Conservation (phyloP, 2,797 vertebrate genomes). For the Cossypha niveicapilla region DNA sequence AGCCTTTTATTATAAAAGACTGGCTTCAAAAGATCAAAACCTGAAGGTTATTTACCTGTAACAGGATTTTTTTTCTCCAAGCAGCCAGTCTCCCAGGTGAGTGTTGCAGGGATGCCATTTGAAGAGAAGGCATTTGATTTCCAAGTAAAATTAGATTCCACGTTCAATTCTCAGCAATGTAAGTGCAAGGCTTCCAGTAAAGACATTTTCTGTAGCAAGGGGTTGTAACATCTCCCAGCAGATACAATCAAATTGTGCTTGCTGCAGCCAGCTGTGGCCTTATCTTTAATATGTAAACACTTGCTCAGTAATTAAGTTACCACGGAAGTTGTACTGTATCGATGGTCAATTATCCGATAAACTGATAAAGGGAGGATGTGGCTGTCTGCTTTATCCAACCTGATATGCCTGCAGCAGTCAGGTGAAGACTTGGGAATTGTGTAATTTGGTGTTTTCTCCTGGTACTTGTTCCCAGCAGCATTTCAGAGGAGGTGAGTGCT, state of each 20-base stretch:
- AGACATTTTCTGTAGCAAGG: not conserved
- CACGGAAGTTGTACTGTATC: not conserved
- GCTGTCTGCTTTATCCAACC: not conserved
- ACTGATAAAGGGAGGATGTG: not conserved
- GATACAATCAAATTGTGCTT: not conserved
- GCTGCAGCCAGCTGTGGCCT: not conserved
- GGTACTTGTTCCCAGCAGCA: rapidly evolving
- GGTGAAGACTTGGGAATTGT: not conserved
- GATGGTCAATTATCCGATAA: not conserved
- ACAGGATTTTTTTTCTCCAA: not conserved
- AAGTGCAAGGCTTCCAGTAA: conserved; percentile 15
- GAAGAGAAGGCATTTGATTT: conserved; percentile 40
- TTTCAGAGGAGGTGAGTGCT: not conserved
- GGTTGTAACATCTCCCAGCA: not conserved
- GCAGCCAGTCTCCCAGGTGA: conserved; percentile 6
- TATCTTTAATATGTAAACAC: conserved; percentile 26
- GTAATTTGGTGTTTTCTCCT: not conserved
- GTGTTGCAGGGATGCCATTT: not conserved
- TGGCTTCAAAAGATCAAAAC: not conserved
- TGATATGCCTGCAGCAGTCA: not conserved
- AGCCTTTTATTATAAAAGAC: not conserved
- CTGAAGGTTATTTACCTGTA: conserved; percentile 45
- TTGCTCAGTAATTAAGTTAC: conserved; percentile 28
- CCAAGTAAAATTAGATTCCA: conserved; percentile 35
- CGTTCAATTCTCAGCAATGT: not conserved